Conservation (phyloP, 2,113 vertebrate species). For the Ibidorhyncha struthersii region DNA sequence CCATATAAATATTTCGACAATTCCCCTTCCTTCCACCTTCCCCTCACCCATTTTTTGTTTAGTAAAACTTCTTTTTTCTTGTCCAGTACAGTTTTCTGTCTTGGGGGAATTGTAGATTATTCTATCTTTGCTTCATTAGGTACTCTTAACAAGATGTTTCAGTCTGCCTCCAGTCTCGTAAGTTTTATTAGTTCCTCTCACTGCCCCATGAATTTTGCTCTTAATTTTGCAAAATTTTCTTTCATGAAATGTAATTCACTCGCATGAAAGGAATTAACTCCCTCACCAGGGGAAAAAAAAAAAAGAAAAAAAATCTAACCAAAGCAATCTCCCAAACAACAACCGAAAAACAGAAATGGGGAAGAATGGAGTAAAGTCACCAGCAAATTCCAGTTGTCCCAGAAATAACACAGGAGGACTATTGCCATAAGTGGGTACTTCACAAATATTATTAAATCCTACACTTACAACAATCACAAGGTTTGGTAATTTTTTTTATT, state of each 20-base stretch:
- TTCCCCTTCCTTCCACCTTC: not conserved
- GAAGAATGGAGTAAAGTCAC: not conserved
- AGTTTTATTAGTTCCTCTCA: not conserved
- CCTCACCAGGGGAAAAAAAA: not conserved
- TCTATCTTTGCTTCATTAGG: not conserved
- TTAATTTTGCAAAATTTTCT: not conserved
- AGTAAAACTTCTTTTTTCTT: not conserved
- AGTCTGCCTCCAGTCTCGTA: not conserved
- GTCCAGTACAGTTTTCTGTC: not conserved
- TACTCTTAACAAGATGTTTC: not conserved
- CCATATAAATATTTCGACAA: accelerated
- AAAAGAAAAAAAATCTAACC: not conserved
- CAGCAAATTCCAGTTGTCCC: not conserved
- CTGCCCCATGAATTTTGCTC: not conserved
- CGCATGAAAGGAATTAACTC: not conserved
- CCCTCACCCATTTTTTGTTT: not conserved
- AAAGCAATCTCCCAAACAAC: not conserved
- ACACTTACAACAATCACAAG: not conserved
- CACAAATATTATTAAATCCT: not conserved
- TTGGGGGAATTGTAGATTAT: not conserved
- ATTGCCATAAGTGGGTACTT: not conserved
- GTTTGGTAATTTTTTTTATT: not conserved
- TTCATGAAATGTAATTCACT: not conserved
- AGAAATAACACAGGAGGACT: not conserved
- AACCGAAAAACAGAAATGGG: not conserved